Conservation (phyloP, 2,113 vertebrate species). For the Carollia perspicillata region DNA sequence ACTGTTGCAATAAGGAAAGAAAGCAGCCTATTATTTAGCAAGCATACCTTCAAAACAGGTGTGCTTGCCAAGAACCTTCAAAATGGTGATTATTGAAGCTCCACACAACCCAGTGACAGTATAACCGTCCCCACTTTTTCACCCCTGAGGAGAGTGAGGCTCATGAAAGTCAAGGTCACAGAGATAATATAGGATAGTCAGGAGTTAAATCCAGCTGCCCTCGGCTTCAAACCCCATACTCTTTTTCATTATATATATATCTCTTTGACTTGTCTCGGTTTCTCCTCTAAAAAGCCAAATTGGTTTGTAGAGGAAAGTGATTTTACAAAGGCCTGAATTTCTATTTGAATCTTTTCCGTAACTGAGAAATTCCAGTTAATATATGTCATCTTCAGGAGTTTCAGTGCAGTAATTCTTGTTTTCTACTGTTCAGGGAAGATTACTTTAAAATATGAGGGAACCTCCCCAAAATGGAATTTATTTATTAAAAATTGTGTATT, state of each 20-base stretch:
- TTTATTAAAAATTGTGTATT: no score
- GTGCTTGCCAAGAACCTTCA: not conserved
- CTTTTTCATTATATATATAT: not conserved
- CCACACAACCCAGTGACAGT: not conserved
- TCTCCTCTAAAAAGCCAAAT: not conserved
- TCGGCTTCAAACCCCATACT: not conserved
- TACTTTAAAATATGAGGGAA: not conserved
- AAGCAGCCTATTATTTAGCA: not conserved
- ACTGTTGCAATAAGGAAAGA: not conserved
- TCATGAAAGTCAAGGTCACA: not conserved
- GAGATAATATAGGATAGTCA: not conserved
- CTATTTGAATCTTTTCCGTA: not conserved
- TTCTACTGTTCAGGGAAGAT: not conserved
- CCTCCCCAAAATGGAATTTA: no score
- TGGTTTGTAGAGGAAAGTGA: not conserved
- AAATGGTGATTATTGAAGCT: not conserved
- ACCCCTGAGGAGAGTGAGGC: not conserved
- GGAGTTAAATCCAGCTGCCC: not conserved
- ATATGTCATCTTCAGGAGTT: not conserved
- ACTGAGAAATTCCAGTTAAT: slow-evolving; percentile 23
- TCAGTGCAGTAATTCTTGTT: not conserved
- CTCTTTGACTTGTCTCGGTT: not conserved
- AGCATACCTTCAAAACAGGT: not conserved
- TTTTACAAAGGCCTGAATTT: not conserved
- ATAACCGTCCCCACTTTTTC: not conserved